Evolutionary conservation across 2,888 invertebrate genomes (phyloP).

Genomic region (Mythimna pallens): DNA sequence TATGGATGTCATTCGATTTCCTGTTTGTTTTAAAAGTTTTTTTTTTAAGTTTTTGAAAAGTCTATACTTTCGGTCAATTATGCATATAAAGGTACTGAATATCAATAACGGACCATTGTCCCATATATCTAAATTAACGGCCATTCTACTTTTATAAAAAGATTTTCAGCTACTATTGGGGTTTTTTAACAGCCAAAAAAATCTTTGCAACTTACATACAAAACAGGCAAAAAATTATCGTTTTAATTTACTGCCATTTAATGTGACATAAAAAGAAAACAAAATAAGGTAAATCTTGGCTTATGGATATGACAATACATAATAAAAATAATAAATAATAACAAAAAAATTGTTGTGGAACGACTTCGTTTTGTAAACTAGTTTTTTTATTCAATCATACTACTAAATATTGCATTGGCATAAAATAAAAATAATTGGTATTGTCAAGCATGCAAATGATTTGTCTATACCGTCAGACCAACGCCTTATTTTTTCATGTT

Average conservation of each 20-base stretch:
- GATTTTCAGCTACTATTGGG: too few species aligned
- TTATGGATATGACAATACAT: background rate
- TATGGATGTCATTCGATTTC: background rate
- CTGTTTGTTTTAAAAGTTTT: background rate
- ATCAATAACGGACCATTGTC: background rate
- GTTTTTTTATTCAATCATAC: background rate
- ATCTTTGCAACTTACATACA: background rate
- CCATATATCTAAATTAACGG: too few species aligned
- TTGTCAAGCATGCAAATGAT: background rate
- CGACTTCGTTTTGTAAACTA: background rate
- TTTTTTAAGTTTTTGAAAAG: background rate
- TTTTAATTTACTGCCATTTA: conserved; percentile 8
- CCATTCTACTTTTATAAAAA: too few species aligned
- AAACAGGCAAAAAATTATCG: background rate
- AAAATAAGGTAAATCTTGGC: background rate
- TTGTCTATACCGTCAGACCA: background rate
- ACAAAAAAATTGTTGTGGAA: too few species aligned
- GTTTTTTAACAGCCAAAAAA: too few species aligned
- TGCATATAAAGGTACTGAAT: background rate
- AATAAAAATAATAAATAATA: background rate
- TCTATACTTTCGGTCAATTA: background rate
- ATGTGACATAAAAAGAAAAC: background rate
- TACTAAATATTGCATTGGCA: background rate
- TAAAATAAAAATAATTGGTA: conserved; percentile 17
- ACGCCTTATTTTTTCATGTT: background rate